Evolutionary conservation across 2,888 invertebrate genomes (phyloP), one percentile per base, ranked within the genome.

Genomic region (Erynnis tages): DNA sequence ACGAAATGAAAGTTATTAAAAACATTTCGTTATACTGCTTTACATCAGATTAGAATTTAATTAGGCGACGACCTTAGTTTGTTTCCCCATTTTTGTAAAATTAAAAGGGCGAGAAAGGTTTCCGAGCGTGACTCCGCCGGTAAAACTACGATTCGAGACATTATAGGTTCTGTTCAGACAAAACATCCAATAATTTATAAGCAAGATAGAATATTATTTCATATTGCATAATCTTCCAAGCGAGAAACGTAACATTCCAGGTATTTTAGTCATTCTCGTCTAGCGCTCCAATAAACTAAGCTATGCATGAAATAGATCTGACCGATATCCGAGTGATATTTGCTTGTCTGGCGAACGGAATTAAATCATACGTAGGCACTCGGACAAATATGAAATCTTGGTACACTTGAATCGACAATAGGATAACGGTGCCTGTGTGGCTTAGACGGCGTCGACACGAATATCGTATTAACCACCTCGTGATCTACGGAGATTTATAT

Each of bases 381-480:
- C 71, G 69, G 75, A 81, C 82, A 83, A 86, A 86, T 86, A 83
- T 84, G 81, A 84, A 81, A 82, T 83, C 76, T 68, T 67, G 56
- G 71, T 69, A 70, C 73, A 77, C 79, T 84, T 76, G 78, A 82
- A 83, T 82, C 80, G 79, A 86, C 88, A 87, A 88, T 85, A 73
- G 82, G 66, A 68, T 88, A 89, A 85, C 88, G 83, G 88, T 81
- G 58, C 49, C 45, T 58, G 71, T 71, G 73, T 72, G 75, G 74
- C 73, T 69, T 67, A 76, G 79, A 69, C 77, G 73, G 79, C 80
- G 82, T 76, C 82, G 85, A 86, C 87, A 86, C 85, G 84, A 87
- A 84, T 85, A 82, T 83, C 79, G 82, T 86, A 86, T 85, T 87
- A 87, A 83, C 82, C 74, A 81, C 81, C 83, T 85, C 86, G 84